These are phyloP conservation scores for Cheilosia vernalis DNA, from an alignment of 2,888 invertebrate genomes.

Conservation along the genomic window DNA sequence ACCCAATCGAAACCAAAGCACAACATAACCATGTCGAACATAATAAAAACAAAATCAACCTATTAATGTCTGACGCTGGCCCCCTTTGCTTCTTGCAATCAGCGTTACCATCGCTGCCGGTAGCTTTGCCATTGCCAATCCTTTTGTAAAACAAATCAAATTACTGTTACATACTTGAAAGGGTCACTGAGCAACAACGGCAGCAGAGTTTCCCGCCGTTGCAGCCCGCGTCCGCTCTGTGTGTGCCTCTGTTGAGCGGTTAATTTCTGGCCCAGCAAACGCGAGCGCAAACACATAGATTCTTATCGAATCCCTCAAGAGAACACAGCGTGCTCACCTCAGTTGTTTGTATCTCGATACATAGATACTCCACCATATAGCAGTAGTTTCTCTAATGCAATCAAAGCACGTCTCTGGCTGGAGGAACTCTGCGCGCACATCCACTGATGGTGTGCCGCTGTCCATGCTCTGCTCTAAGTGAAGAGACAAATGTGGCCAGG, in stretches of 20 bases:
- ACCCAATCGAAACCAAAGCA: conserved; percentile 27
- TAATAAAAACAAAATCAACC: conserved; percentile 42
- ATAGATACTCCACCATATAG: conserved; percentile 18
- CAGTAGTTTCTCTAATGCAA: conserved; percentile 60
- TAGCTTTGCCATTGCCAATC: conserved; percentile 47
- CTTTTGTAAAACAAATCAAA: conserved; percentile 69
- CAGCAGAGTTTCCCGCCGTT: conserved; percentile 29
- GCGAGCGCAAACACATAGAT: conserved; percentile 41
- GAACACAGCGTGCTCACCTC: conserved; percentile 30
- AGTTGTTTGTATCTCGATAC: conserved; percentile 39
- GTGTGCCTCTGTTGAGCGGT: conserved; percentile 41
- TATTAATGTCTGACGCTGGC: conserved; percentile 29
- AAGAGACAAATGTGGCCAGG: conserved; percentile 69
- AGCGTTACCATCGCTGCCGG: conserved; percentile 34
- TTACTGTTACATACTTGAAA: conserved; percentile 65
- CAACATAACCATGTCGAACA: conserved; percentile 7
- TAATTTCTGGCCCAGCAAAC: conserved; percentile 46
- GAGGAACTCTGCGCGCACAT: not conserved
- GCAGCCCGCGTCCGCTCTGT: not conserved
- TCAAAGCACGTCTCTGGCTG: conserved; percentile 58
- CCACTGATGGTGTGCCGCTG: conserved; percentile 4
- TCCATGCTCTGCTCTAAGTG: conserved; percentile 13
- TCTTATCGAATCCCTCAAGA: conserved; percentile 59
- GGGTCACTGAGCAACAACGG: conserved; percentile 62
- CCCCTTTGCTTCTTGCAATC: conserved; percentile 32